A percentile compares a stretch with the other conserved stretches of the same genome.
phyloP scores from a whole-genome alignment of 2,797 vertebrate species.

The Chelmon rostratus region DNA sequence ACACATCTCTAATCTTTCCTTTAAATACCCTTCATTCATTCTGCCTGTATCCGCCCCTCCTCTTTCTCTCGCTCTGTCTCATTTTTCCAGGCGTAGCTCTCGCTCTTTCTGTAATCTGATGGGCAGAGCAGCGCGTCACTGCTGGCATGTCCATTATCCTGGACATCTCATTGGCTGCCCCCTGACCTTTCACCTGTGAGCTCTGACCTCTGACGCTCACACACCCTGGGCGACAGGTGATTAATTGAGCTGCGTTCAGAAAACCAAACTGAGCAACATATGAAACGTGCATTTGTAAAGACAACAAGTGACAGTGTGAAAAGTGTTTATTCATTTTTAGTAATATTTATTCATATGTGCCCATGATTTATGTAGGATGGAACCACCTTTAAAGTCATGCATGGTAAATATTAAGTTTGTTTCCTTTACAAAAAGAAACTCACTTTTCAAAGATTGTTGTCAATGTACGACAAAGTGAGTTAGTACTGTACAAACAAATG shows the following conservation, averaged over 20 bases:
- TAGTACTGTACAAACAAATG: not conserved
- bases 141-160: constrained; percentile 79
- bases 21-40: constrained; percentile 75
- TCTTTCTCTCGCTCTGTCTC: constrained; percentile 26
- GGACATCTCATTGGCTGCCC: constrained; percentile 69
- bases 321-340: not conserved
- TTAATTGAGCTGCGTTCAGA: constrained; percentile 47
- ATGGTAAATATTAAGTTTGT: not conserved
- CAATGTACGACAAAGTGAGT: not conserved
- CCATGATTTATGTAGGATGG: not conserved
- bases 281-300: constrained; percentile 6
- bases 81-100: constrained; percentile 44
- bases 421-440: not conserved
- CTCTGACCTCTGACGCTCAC: constrained; percentile 63
- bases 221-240: constrained; percentile 60
- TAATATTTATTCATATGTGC: not conserved
- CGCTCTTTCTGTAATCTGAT: constrained; percentile 49
- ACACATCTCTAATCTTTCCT: constrained; percentile 74
- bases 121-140: constrained; percentile 47
- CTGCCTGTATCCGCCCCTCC: constrained; percentile 40
- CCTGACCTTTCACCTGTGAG: constrained; percentile 67
- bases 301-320: not conserved
- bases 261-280: not conserved
- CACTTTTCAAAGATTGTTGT: not conserved
- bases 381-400: not conserved